phyloP scores from a whole-genome alignment of 2,888 invertebrate genomes.

The Oligia fasciuncula region DNA sequence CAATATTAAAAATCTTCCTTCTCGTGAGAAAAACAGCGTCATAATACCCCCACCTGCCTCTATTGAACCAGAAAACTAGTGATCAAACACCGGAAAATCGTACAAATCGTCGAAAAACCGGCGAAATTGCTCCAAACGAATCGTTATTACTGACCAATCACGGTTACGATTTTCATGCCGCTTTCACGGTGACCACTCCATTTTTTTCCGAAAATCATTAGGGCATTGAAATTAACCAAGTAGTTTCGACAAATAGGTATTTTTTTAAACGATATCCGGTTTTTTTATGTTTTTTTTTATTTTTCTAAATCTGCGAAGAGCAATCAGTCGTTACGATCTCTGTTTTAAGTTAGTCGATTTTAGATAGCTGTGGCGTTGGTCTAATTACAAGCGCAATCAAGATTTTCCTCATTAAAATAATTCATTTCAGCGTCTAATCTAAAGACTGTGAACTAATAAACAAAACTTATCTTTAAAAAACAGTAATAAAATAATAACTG shows the following conservation, averaged over 20 bases:
- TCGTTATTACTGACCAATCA: slow-evolving; percentile 81
- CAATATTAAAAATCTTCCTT: slow-evolving; percentile 78
- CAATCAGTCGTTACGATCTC: slow-evolving; percentile 59
- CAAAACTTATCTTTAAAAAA: background rate
- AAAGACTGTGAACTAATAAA: slow-evolving; percentile 6
- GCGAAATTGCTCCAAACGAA: slow-evolving; percentile 85
- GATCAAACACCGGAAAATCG: slow-evolving; percentile 88
- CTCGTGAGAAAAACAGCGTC: slow-evolving; percentile 86
- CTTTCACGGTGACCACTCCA: slow-evolving; percentile 81
- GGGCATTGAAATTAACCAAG: slow-evolving; percentile 85
- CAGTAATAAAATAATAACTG: background rate
- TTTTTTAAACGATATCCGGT: slow-evolving; percentile 67
- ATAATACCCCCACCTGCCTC: slow-evolving; percentile 83
- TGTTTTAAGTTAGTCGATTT: slow-evolving; percentile 58
- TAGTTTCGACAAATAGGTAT: slow-evolving; percentile 74
- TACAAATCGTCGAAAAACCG: slow-evolving; percentile 87
- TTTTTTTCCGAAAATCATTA: slow-evolving; percentile 83
- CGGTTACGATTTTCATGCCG: slow-evolving; percentile 79
- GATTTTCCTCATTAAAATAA: slow-evolving; percentile 26
- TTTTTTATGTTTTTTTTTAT: slow-evolving; percentile 45
- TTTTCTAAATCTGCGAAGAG: slow-evolving; percentile 65
- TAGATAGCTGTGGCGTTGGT: slow-evolving; percentile 54
- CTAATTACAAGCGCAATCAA: slow-evolving; percentile 62
- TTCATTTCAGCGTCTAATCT: slow-evolving; percentile 27
- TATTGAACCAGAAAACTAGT: slow-evolving; percentile 86